These are phyloP conservation scores for Cabera pusaria DNA, from an alignment of 2,888 invertebrate species.

Conservation along the genomic window DNA sequence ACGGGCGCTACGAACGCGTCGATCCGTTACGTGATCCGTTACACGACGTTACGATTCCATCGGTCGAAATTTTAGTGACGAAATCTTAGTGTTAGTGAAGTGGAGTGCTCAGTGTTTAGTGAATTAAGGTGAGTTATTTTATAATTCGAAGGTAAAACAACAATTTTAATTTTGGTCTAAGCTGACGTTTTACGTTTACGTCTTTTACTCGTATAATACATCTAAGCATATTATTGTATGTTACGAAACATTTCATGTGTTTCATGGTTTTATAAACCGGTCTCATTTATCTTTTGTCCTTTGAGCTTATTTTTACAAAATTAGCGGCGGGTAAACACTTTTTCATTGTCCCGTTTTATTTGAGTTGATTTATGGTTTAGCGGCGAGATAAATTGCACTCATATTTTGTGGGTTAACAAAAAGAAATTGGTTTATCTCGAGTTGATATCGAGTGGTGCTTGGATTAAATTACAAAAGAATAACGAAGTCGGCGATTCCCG, in stretches of 20 bases:
- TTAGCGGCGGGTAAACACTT: background rate
- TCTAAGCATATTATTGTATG: slow-evolving; percentile 31
- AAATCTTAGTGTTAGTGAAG: slow-evolving; percentile 40
- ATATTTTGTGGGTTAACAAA: too few relatives aligned
- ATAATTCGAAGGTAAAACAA: slow-evolving; percentile 1
- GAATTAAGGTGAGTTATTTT: slow-evolving; percentile 37
- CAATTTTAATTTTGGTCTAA: slow-evolving; percentile 20
- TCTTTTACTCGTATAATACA: slow-evolving; percentile 30
- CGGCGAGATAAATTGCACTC: too few relatives aligned
- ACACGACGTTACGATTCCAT: slow-evolving; percentile 9
- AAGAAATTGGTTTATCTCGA: too few relatives aligned
- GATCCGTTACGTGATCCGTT: slow-evolving; percentile 15
- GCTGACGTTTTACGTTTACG: slow-evolving; percentile 31
- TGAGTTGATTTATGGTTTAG: background rate
- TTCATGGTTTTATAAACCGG: slow-evolving; percentile 22
- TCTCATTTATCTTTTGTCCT: slow-evolving; percentile 13
- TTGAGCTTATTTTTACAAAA: slow-evolving; percentile 1
- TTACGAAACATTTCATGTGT: slow-evolving; percentile 33
- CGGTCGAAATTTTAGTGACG: slow-evolving; percentile 32
- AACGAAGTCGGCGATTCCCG: background rate
- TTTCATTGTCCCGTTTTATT: slow-evolving; percentile 3
- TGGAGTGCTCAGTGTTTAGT: slow-evolving; percentile 39
- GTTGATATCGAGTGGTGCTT: too few relatives aligned
- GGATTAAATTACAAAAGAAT: too few relatives aligned
- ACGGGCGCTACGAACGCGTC: slow-evolving; percentile 42